Evolutionary conservation across 2,797 vertebrate species (phyloP).

Genomic region (Tapirus indicus): DNA sequence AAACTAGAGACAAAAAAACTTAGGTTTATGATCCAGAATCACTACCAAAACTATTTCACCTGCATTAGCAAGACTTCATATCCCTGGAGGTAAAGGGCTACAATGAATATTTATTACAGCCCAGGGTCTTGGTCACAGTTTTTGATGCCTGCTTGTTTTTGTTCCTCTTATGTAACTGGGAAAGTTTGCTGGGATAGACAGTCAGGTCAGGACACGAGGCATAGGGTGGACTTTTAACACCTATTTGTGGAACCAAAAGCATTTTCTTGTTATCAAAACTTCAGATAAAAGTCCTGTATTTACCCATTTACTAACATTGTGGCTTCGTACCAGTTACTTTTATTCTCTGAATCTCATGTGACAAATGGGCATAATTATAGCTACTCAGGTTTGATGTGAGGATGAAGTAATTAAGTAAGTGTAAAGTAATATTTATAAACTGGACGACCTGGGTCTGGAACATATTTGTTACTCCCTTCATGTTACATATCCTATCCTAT

Average conservation of each 20-base stretch:
- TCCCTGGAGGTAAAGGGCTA: not conserved
- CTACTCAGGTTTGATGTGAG: not conserved
- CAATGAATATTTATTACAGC: not conserved
- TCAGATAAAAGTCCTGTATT: not conserved
- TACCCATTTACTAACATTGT: not conserved
- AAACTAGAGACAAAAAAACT: constrained; percentile 72
- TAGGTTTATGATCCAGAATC: constrained; percentile 76
- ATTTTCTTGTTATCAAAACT: constrained; percentile 15
- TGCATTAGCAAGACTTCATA: not conserved
- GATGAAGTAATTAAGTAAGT: not conserved
- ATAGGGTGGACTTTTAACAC: not conserved
- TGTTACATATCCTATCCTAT: not conserved
- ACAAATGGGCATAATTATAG: not conserved
- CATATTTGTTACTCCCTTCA: not conserved
- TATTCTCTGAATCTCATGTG: not conserved
- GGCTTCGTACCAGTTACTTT: not conserved
- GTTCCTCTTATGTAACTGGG: not conserved
- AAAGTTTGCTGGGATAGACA: not conserved
- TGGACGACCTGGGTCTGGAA: not conserved
- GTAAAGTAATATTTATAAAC: not conserved
- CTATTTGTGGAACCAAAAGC: not conserved
- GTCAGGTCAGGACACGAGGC: too few relatives aligned
- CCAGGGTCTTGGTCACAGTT: not conserved
- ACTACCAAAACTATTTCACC: not conserved
- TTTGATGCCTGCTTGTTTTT: not conserved